Conservation (phyloP, 2,888 invertebrate genomes). For the Boloria selene region DNA sequence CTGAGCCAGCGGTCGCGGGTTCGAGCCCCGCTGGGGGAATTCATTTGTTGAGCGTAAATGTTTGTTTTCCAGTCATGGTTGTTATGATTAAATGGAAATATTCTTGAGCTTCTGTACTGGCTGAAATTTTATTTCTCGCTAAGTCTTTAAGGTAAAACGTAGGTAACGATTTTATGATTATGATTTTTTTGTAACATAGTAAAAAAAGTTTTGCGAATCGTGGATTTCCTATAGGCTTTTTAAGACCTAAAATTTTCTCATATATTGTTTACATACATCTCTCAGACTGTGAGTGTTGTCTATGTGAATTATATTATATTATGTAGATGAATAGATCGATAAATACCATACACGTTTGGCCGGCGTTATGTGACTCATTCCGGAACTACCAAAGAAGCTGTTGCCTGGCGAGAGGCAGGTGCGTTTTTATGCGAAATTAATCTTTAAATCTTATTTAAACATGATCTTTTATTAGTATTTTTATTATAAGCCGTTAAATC, state of each 20-base stretch:
- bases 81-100: too few species aligned
- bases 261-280: background rate
- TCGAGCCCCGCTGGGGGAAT: too few species aligned
- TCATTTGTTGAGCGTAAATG: too few species aligned
- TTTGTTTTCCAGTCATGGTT: too few species aligned
- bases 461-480: background rate
- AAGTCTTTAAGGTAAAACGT: too few species aligned
- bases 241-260: background rate
- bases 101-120: too few species aligned
- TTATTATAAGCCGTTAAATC: background rate
- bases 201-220: too few species aligned
- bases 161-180: too few species aligned
- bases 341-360: conserved; percentile 8
- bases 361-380: conserved; percentile 9
- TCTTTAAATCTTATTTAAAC: background rate
- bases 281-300: background rate
- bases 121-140: too few species aligned
- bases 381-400: conserved; percentile 23
- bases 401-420: conserved; percentile 12
- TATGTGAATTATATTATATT: conserved; percentile 3
- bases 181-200: too few species aligned
- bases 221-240: too few species aligned
- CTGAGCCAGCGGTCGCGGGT: too few species aligned
- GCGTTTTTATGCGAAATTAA: conserved; percentile 1
- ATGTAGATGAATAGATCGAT: conserved; percentile 20